These are phyloP conservation scores for Marmota flaviventris DNA, from an alignment of 2,113 vertebrate species.

Conservation along the genomic window DNA sequence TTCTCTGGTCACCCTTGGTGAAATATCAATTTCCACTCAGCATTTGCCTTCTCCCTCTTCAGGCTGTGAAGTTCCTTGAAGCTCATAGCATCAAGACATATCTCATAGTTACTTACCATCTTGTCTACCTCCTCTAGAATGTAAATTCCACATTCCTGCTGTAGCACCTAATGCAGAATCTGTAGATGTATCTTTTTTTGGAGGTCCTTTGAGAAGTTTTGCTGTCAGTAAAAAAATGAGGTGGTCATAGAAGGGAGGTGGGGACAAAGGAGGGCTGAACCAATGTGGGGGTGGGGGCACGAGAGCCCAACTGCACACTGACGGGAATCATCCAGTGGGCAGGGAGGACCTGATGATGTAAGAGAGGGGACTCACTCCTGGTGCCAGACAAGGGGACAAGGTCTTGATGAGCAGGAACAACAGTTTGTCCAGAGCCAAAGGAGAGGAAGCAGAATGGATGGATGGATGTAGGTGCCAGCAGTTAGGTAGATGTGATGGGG, in stretches of 20 bases:
- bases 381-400: too few relatives aligned
- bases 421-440: neutral
- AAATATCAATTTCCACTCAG: neutral
- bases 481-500: neutral
- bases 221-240: neutral
- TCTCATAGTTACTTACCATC: neutral
- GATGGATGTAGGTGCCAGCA: neutral
- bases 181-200: neutral
- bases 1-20: neutral
- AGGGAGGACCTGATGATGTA: too few relatives aligned
- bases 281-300: fast-evolving
- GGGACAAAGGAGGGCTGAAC: neutral
- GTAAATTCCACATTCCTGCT: neutral
- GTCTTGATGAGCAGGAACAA: neutral
- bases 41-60: neutral
- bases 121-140: neutral
- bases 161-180: neutral
- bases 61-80: neutral
- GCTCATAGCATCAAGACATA: neutral
- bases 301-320: fast-evolving
- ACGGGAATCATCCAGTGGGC: too few relatives aligned
- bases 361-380: neutral
- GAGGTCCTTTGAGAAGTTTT: constrained; percentile 28
- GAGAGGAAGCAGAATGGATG: neutral
- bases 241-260: neutral